Conservation (phyloP, 92 coral and sea anemone genomes). For the Epizoanthus illoricatus region DNA sequence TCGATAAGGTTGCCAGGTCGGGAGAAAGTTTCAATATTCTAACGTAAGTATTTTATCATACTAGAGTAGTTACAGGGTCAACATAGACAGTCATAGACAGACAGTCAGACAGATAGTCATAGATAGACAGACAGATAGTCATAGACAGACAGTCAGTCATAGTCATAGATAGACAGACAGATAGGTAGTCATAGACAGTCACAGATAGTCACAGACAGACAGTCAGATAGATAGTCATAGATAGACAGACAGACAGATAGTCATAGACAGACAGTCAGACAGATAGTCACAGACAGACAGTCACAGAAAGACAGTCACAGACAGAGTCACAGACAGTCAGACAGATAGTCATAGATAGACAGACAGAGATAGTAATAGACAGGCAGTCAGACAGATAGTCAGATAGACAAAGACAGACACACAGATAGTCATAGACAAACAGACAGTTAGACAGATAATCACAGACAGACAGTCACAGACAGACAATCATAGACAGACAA, state of each 20-base stretch:
- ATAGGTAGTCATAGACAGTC: background rate
- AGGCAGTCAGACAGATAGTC: too few relatives aligned
- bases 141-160: background rate
- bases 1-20: background rate
- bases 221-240: background rate
- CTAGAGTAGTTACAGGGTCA: too few relatives aligned
- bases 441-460: background rate
- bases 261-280: background rate
- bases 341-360: background rate
- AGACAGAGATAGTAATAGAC: too few relatives aligned
- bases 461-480: background rate
- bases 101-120: background rate
- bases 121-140: background rate
- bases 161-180: background rate
- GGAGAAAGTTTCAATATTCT: too few relatives aligned
- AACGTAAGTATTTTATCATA: too few relatives aligned
- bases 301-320: too few relatives aligned
- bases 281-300: too few relatives aligned
- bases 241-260: background rate
- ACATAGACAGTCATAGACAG: background rate
- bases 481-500: background rate
- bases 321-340: too few relatives aligned
- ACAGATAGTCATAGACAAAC: too few relatives aligned
- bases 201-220: background rate
- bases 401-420: too few relatives aligned